These are phyloP conservation scores for Calidris pugnax DNA, from an alignment of 2,113 vertebrate species.

Conservation along the genomic window DNA sequence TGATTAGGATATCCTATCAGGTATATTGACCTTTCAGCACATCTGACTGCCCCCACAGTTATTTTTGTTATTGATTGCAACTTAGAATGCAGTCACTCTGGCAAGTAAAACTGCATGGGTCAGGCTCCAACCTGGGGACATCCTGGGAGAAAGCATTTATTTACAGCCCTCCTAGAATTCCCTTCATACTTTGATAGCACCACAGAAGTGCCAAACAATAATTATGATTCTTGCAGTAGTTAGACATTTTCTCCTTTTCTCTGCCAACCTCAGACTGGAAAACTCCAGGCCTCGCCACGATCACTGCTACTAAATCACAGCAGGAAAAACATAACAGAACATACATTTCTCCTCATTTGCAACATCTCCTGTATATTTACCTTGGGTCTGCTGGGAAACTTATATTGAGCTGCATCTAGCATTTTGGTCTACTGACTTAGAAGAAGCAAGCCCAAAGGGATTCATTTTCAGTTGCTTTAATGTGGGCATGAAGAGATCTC, in stretches of 20 bases:
- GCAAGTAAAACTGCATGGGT: background rate
- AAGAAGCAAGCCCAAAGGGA: background rate
- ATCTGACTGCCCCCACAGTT: background rate
- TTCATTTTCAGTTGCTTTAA: background rate
- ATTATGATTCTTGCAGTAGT: background rate
- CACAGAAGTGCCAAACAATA: background rate
- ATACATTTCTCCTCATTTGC: background rate
- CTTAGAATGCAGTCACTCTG: background rate
- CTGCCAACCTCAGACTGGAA: background rate
- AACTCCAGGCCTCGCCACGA: background rate
- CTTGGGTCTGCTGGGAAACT: background rate
- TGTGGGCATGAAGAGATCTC: fast-evolving
- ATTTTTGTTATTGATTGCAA: background rate
- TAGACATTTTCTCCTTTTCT: background rate
- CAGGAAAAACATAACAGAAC: background rate
- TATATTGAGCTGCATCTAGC: background rate
- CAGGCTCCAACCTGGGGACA: background rate
- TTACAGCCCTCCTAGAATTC: background rate
- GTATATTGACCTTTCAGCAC: background rate
- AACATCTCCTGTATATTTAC: background rate
- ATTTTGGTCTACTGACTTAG: background rate
- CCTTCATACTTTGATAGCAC: background rate
- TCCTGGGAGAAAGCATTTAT: background rate
- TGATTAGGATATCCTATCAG: background rate
- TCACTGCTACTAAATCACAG: background rate